Percentiles rank a stretch among this genome's conserved stretches.
Evolutionary conservation across 2,888 invertebrate species (phyloP).

Genomic region (Amblyjoppa proteus): DNA sequence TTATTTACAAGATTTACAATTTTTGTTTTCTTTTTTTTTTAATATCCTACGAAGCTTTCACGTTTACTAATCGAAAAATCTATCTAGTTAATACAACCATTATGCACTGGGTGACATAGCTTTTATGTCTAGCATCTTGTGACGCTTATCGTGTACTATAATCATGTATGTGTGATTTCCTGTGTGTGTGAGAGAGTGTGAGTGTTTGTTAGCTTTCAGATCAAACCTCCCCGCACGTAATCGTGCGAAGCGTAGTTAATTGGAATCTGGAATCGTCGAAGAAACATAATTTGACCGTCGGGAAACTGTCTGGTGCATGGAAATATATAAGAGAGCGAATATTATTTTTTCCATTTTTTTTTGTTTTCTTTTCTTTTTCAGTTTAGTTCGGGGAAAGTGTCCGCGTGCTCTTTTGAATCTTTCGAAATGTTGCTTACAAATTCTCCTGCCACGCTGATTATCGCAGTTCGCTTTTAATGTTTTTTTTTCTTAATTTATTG

Average conservation of each 20-base stretch:
- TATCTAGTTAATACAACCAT: conserved; percentile 72
- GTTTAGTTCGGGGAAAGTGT: conserved; percentile 26
- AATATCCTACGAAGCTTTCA: conserved; percentile 40
- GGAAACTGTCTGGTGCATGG: conserved; percentile 1
- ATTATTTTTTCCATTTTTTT: conserved; percentile 24
- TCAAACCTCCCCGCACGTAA: conserved; percentile 65
- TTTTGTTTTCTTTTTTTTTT: conserved; percentile 21
- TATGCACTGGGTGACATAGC: conserved; percentile 70
- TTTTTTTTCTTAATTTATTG: conserved; percentile 51
- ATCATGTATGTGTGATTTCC: conserved; percentile 14
- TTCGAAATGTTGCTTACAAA: conserved; percentile 64
- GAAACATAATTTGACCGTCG: conserved; percentile 10
- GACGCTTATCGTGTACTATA: conserved; percentile 48
- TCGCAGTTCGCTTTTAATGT: conserved; percentile 70
- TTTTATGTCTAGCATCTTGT: conserved; percentile 63
- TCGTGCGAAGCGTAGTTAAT: conserved; percentile 26
- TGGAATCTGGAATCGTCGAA: conserved; percentile 28
- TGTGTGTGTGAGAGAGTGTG: conserved; percentile 9
- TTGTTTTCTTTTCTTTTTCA: neutral
- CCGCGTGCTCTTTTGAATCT: conserved; percentile 42
- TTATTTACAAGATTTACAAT: conserved; percentile 77
- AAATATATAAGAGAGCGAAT: conserved; percentile 48
- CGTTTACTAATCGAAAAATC: conserved; percentile 31
- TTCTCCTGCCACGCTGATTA: conserved; percentile 68
- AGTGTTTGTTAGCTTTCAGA: conserved; percentile 65